Evolutionary conservation across 2,113 vertebrate genomes (phyloP).

Genomic region (Corythornis madagascariensis): DNA sequence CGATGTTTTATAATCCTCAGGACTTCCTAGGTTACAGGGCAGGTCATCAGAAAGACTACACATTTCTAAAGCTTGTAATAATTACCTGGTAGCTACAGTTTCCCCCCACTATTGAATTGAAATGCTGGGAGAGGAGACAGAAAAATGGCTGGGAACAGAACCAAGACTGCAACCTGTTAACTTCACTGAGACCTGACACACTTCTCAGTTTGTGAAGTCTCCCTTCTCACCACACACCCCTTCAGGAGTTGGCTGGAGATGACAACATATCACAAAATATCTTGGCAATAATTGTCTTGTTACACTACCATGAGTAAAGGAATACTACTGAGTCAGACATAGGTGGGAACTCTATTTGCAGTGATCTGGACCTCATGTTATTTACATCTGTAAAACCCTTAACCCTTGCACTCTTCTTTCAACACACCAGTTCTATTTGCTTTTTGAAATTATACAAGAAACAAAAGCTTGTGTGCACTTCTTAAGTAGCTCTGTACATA

Average conservation of each 20-base stretch:
- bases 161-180: not conserved
- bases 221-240: not conserved
- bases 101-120: not conserved
- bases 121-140: not conserved
- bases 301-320: not conserved
- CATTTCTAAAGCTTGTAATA: not conserved
- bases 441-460: not conserved
- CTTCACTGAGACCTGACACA: not conserved
- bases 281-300: not conserved
- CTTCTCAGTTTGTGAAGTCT: not conserved
- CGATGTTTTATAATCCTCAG: not conserved
- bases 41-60: not conserved
- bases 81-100: not conserved
- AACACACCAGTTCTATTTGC: not conserved
- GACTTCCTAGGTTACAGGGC: not conserved
- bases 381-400: not conserved
- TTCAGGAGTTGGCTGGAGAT: not conserved
- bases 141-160: not conserved
- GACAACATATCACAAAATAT: not conserved
- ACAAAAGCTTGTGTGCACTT: not conserved
- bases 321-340: not conserved
- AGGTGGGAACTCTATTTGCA: not conserved
- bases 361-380: not conserved
- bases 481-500: not conserved
- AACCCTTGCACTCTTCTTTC: slow-evolving; percentile 15